Evolutionary conservation across 37 sponge, comb jelly and placozoan species (phyloP).

Genomic region (Chondrilla cf. caribensis): DNA sequence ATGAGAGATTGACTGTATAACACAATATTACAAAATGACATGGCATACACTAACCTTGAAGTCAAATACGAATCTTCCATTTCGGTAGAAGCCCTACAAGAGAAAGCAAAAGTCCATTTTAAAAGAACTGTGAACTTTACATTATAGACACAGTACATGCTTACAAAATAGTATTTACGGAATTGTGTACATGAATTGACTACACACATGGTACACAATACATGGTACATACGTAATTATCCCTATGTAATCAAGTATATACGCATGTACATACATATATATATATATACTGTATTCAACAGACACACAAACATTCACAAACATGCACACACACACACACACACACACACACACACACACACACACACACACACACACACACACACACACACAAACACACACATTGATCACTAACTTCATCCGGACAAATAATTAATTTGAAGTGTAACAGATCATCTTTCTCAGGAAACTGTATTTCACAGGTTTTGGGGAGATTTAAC

Average conservation of each 20-base stretch:
- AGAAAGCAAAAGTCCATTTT: no score
- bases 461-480: constrained; percentile 86
- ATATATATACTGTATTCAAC: no score
- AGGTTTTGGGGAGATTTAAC: constrained; percentile 88
- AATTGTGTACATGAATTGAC: no score
- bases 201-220: neutral
- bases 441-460: constrained; percentile 92
- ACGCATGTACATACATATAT: neutral
- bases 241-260: neutral
- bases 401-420: constrained; percentile 66
- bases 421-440: constrained; percentile 86
- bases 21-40: neutral
- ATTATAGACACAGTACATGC: no score
- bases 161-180: neutral
- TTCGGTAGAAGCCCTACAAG: constrained; percentile 91
- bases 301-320: no score
- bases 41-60: constrained; percentile 64
- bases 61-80: constrained; percentile 83
- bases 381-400: no score
- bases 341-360: neutral
- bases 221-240: no score
- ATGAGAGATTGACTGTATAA: no score
- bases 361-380: no score
- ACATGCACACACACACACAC: no score
- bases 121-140: no score